Percentiles rank a stretch among this genome's conserved stretches.
These are phyloP conservation scores for Dasyornis broadbenti DNA, from an alignment of 2,113 vertebrate genomes.

Conservation along the genomic window DNA sequence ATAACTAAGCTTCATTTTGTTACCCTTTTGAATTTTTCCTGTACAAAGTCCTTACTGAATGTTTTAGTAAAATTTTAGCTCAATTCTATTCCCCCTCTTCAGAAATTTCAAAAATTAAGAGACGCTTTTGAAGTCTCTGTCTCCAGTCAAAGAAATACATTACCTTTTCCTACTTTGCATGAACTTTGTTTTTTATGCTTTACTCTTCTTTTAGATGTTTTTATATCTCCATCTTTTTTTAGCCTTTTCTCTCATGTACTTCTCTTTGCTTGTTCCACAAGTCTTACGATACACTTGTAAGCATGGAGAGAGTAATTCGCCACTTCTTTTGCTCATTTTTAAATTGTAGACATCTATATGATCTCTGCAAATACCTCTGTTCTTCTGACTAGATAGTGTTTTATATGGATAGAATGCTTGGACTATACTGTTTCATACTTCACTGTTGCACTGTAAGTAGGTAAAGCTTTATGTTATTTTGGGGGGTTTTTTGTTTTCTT, in stretches of 20 bases:
- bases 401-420: accelerated
- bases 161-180: background rate
- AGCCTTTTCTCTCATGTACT: background rate
- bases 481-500: background rate
- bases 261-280: background rate
- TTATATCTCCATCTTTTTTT: background rate
- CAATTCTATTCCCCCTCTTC: accelerated
- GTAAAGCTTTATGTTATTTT: background rate
- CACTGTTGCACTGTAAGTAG: background rate
- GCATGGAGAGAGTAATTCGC: background rate
- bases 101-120: background rate
- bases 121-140: background rate
- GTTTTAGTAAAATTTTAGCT: background rate
- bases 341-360: background rate
- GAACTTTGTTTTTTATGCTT: background rate
- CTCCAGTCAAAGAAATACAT: background rate
- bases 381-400: background rate
- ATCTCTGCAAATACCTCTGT: background rate
- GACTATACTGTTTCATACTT: background rate
- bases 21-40: background rate
- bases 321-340: background rate
- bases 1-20: background rate
- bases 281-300: background rate
- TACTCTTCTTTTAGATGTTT: background rate
- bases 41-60: background rate